Evolutionary conservation across 2,888 invertebrate species (phyloP).

Genomic region (Thereva unica): DNA sequence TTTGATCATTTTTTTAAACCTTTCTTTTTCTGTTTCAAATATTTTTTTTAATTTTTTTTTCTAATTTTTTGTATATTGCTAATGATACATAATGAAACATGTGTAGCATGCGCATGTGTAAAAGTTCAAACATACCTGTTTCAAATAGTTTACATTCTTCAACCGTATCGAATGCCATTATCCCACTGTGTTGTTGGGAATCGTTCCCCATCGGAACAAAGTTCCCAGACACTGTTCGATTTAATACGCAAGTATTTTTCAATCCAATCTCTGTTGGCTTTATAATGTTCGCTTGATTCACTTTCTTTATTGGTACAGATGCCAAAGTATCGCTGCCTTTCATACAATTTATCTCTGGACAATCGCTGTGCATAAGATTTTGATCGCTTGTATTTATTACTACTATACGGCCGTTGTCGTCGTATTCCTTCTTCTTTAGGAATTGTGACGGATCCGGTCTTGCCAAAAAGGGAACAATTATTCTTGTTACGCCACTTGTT

Average conservation of each 20-base stretch:
- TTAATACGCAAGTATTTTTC: neutral
- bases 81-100: no score
- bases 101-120: no score
- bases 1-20: no score
- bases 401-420: conserved; percentile 10
- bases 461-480: conserved; percentile 35
- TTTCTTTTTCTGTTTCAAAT: no score
- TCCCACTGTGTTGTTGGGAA: conserved; percentile 15
- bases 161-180: conserved; percentile 30
- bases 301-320: conserved; percentile 9
- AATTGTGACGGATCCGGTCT: conserved; percentile 3
- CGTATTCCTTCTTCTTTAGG: conserved; percentile 7
- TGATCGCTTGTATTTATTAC: conserved; percentile 16
- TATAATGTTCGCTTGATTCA: neutral
- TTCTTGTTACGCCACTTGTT: conserved; percentile 22
- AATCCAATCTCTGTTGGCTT: conserved; percentile 14
- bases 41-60: no score
- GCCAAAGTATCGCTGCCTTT: neutral
- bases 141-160: conserved; percentile 15
- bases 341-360: conserved; percentile 4
- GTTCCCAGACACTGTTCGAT: conserved; percentile 1
- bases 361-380: neutral
- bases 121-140: neutral
- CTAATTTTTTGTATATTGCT: no score
- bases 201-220: neutral